Percentiles rank a stretch among this genome's conserved stretches.
Conservation (phyloP, 2,888 invertebrate genomes). For the Phytoseiulus persimilis region DNA sequence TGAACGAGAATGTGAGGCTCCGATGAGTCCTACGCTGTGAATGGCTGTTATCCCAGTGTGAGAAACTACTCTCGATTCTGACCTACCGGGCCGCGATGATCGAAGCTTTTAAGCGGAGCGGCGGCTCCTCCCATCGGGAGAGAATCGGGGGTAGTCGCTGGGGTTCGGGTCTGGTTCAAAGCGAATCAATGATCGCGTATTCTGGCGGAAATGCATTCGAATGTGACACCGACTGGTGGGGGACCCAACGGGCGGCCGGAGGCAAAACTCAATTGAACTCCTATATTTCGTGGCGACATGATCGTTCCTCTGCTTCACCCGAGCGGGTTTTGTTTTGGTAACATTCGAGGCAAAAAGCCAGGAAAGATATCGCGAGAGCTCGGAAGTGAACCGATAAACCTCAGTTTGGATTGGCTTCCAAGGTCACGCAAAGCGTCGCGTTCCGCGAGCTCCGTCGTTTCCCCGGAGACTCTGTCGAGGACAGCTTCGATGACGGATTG, state of each 20-base stretch:
- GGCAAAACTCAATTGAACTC: not conserved
- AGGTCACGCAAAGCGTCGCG: too few species aligned
- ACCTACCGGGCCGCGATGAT: not conserved
- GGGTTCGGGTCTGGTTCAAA: not conserved
- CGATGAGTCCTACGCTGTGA: not conserved
- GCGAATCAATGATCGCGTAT: not conserved
- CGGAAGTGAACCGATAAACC: too few species aligned
- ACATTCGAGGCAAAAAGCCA: too few species aligned
- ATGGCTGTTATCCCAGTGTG: not conserved
- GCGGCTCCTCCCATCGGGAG: not conserved
- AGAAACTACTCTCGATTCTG: not conserved
- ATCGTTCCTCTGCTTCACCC: too few species aligned
- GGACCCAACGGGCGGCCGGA: not conserved
- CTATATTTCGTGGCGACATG: too few species aligned
- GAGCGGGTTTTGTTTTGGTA: too few species aligned
- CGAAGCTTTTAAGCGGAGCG: not conserved
- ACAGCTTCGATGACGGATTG: too few species aligned
- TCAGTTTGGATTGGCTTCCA: too few species aligned
- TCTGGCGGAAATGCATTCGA: not conserved
- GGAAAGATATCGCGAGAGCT: too few species aligned
- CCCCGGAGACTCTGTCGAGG: too few species aligned
- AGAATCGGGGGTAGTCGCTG: not conserved
- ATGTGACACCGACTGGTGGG: not conserved
- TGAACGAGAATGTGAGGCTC: not conserved
- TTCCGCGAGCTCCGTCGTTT: too few species aligned